phyloP scores from a whole-genome alignment of 1,140 invertebrate species.

The Parasteatoda tepidariorum region DNA sequence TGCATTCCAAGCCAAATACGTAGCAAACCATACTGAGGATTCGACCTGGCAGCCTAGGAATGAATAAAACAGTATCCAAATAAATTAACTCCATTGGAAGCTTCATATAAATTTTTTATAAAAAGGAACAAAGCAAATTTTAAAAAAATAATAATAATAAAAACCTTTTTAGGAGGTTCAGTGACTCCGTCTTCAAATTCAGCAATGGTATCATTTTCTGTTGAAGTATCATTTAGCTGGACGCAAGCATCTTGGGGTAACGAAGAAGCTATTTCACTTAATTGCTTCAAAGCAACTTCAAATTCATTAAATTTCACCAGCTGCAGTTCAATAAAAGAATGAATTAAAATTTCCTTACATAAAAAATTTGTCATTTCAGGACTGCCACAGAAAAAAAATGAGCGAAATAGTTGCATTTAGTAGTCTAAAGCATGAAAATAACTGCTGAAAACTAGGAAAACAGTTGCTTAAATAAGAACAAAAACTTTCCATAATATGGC shows the following conservation, averaged over 20 bases:
- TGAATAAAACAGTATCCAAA: neutral
- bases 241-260: slow-evolving; percentile 68
- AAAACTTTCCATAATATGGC: no score
- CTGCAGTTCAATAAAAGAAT: no score
- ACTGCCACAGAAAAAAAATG: no score
- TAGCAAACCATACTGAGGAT: slow-evolving; percentile 66
- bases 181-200: neutral
- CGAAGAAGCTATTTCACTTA: slow-evolving; percentile 67
- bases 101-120: no score
- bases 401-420: no score
- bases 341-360: no score
- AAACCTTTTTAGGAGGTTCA: slow-evolving; percentile 54
- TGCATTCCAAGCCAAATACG: slow-evolving; percentile 71
- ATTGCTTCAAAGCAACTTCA: slow-evolving; percentile 67
- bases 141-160: no score
- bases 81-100: neutral
- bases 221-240: slow-evolving; percentile 41
- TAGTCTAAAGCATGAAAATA: no score
- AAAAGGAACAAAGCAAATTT: no score
- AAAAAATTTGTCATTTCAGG: no score
- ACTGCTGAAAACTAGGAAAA: neutral
- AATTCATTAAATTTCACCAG: slow-evolving; percentile 69
- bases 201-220: slow-evolving; percentile 17
- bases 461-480: no score
- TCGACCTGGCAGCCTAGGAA: slow-evolving; percentile 26